phyloP scores from a whole-genome alignment of 35 echinoderm and acorn worm genomes.

The Stichopus chloronotus region DNA sequence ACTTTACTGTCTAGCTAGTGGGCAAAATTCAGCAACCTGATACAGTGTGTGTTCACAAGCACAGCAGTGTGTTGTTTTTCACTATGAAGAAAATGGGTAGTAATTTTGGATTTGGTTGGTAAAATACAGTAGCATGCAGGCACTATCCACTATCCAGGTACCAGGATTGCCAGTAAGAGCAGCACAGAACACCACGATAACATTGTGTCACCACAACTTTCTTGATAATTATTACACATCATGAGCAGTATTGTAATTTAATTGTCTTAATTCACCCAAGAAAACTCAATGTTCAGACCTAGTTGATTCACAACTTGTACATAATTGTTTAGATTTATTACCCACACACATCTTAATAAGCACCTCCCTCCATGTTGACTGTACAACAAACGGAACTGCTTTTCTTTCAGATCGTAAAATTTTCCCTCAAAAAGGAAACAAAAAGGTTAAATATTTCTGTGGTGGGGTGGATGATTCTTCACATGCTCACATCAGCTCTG shows the following conservation, averaged over 20 bases:
- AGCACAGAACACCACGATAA: too few species aligned
- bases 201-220: not conserved
- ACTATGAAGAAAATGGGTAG: not conserved
- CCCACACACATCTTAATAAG: not conserved
- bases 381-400: not conserved
- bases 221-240: not conserved
- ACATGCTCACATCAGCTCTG: not conserved
- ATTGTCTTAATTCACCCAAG: not conserved
- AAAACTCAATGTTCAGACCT: not conserved
- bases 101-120: not conserved
- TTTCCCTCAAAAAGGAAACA: not conserved
- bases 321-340: not conserved
- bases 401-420: not conserved
- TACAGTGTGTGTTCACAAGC: not conserved
- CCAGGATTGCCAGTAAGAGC: not conserved
- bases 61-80: not conserved
- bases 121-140: not conserved
- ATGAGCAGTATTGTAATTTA: not conserved
- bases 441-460: too few species aligned
- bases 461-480: not conserved
- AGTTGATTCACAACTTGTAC: not conserved
- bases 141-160: not conserved
- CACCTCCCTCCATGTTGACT: not conserved
- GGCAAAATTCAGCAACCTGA: not conserved
- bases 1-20: not conserved